These are phyloP conservation scores for Drosophila varians DNA, from an alignment of 1,140 invertebrate genomes.

Conservation along the genomic window DNA sequence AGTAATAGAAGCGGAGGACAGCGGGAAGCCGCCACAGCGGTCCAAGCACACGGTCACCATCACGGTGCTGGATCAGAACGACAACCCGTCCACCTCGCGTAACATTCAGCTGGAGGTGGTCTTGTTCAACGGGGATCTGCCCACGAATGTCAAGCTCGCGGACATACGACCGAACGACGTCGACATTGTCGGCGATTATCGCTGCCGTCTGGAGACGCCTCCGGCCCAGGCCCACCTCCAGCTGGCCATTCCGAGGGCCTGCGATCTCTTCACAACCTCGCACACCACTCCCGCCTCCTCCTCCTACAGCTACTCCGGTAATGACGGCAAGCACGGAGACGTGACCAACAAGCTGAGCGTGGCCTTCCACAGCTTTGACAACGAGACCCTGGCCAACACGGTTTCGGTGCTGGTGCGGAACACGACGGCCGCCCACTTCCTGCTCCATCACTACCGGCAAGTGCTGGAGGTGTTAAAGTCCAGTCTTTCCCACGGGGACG, in stretches of 20 bases:
- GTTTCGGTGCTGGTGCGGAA: constrained; percentile 90
- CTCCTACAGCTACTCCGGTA: constrained; percentile 91
- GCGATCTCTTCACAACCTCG: constrained; percentile 89
- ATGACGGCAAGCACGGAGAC: constrained; percentile 94
- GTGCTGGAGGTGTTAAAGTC: constrained; percentile 89
- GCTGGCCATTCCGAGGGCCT: constrained; percentile 89
- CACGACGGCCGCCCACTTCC: constrained; percentile 89
- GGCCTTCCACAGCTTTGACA: constrained; percentile 91
- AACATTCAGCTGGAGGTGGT: constrained; percentile 92
- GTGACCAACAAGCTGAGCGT: constrained; percentile 93
- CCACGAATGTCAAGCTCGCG: constrained; percentile 90
- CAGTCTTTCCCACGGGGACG: constrained; percentile 86
- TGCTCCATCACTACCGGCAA: constrained; percentile 89
- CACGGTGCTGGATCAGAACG: constrained; percentile 94
- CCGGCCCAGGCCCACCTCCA: constrained; percentile 84
- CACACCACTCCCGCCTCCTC: constrained; percentile 88
- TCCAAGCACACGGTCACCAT: constrained; percentile 91
- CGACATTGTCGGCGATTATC: constrained; percentile 94
- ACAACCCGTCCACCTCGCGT: constrained; percentile 93
- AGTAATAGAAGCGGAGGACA: constrained; percentile 94
- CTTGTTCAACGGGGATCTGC: constrained; percentile 89
- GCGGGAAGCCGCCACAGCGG: constrained; percentile 91
- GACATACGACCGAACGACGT: constrained; percentile 95
- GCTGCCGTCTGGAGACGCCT: constrained; percentile 89
- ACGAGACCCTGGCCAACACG: constrained; percentile 92